Conservation (phyloP, 2,113 vertebrate genomes). For the Herpetotheres cachinnans region DNA sequence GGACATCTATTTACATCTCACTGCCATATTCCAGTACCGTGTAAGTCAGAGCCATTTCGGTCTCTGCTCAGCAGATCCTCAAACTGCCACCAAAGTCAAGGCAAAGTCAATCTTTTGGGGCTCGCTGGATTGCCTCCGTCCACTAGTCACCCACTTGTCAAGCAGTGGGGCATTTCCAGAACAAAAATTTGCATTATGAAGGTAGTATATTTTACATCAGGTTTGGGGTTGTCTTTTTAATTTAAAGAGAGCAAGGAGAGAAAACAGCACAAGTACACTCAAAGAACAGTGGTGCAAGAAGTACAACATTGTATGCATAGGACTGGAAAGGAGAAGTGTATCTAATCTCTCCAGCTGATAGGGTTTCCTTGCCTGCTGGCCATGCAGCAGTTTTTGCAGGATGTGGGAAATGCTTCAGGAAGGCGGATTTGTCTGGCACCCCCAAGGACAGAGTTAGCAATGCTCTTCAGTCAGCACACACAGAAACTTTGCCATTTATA, state of each 20-base stretch:
- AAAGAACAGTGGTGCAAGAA: fast-evolving
- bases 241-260: not conserved
- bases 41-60: constrained; percentile 7
- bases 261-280: not conserved
- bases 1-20: constrained; percentile 35
- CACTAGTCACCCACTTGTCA: not conserved
- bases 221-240: not conserved
- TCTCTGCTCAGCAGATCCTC: not conserved
- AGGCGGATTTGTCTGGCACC: not conserved
- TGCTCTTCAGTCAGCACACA: not conserved
- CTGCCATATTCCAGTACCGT: not conserved
- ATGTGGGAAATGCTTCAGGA: not conserved
- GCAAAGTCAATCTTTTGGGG: not conserved
- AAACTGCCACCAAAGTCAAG: not conserved
- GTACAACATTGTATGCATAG: not conserved
- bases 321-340: not conserved
- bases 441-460: constrained; percentile 29
- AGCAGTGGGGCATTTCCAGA: not conserved
- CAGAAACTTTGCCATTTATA: constrained; percentile 49
- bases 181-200: not conserved
- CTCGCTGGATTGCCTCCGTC: not conserved
- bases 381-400: not conserved
- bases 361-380: not conserved
- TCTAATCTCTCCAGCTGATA: not conserved
- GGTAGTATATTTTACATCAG: fast-evolving